A percentile compares a stretch with the other conserved stretches of the same genome.
Evolutionary conservation across 2,113 vertebrate genomes (phyloP).

Genomic region (Osmerus mordax): DNA sequence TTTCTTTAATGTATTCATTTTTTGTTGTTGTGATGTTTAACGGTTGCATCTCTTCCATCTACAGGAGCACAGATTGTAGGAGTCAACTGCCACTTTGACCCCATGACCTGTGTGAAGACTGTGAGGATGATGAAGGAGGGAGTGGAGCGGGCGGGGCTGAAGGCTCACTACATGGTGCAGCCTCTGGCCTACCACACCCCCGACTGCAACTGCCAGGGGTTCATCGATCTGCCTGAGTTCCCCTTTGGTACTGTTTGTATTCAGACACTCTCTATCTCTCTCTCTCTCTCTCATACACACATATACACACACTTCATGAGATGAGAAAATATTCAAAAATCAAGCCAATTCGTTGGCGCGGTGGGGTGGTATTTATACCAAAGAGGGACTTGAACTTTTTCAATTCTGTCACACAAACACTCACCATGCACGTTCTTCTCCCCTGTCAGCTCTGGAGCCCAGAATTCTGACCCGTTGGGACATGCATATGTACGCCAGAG

Average conservation of each 20-base stretch:
- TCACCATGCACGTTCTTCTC: background rate
- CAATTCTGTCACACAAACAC: too few species aligned
- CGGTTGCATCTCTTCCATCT: background rate
- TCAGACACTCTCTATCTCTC: background rate
- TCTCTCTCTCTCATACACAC: background rate
- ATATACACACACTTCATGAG: too few species aligned
- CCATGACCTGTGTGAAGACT: constrained; percentile 80
- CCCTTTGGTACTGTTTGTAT: constrained; percentile 80
- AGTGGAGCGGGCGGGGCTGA: constrained; percentile 82
- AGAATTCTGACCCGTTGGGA: constrained; percentile 91
- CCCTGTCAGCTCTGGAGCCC: constrained; percentile 83
- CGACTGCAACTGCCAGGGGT: constrained; percentile 90
- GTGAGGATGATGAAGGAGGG: constrained; percentile 92
- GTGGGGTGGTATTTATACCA: too few species aligned
- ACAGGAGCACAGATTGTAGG: constrained; percentile 90
- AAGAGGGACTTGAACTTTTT: too few species aligned
- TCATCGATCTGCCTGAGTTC: constrained; percentile 96
- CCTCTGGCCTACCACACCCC: constrained; percentile 93
- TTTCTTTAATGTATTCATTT: too few species aligned
- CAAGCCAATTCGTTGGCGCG: too few species aligned
- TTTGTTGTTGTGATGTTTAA: background rate
- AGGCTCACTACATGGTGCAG: constrained; percentile 89
- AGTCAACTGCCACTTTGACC: constrained; percentile 96
- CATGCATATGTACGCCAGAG: constrained; percentile 89
- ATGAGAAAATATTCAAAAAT: too few species aligned